Evolutionary conservation across 2,113 vertebrate species (phyloP).

Genomic region (Pandion haliaetus): DNA sequence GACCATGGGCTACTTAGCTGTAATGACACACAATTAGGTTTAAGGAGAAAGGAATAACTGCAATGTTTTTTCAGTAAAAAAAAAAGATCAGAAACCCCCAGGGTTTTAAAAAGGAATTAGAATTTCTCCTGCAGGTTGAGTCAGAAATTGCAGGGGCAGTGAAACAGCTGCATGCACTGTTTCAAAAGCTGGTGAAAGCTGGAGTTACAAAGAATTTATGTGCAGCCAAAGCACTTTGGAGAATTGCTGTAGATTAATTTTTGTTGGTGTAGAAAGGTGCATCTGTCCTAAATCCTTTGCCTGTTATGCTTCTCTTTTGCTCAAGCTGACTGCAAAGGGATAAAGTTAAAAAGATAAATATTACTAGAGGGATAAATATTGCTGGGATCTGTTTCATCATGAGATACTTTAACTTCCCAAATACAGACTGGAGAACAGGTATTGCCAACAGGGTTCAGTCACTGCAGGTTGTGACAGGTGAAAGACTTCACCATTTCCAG

Average conservation of each 20-base stretch:
- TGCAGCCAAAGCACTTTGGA: neutral
- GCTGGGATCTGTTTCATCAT: neutral
- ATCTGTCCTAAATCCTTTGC: neutral
- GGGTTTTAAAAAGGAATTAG: neutral
- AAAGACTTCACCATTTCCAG: neutral
- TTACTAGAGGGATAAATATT: neutral
- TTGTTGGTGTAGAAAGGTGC: neutral
- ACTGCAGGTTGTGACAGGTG: neutral
- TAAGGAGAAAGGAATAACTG: neutral
- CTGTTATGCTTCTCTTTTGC: neutral
- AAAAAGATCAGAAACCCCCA: neutral
- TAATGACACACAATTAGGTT: neutral
- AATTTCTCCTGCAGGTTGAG: neutral
- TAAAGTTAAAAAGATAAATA: neutral
- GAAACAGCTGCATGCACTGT: neutral
- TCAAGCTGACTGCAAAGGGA: neutral
- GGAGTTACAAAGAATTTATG: neutral
- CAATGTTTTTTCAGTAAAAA: neutral
- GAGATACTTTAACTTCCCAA: neutral
- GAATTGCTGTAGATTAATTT: neutral
- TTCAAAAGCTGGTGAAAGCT: neutral
- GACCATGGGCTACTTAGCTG: neutral
- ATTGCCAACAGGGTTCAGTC: neutral
- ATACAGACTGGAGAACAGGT: neutral
- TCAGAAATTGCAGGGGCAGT: neutral